These are phyloP conservation scores for Gasterosteus nipponicus DNA, from an alignment of 2,113 vertebrate species.

Conservation along the genomic window DNA sequence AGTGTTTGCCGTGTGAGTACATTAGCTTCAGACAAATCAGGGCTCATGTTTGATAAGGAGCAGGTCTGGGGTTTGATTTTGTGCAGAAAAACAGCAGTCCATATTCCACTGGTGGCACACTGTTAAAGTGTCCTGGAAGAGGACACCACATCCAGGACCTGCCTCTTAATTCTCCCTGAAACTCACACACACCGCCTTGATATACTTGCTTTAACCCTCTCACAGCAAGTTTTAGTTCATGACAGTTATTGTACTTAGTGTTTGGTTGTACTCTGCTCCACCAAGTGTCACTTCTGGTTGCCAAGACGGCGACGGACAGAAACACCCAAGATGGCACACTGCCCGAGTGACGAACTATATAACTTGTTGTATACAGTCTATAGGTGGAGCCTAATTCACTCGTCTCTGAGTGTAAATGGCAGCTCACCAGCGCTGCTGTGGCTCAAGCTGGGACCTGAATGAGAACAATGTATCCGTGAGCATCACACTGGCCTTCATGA, in stretches of 20 bases:
- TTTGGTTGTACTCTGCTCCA: not conserved
- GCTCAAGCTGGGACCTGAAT: constrained; percentile 32
- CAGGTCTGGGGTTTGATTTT: not conserved
- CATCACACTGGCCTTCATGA: constrained; percentile 28
- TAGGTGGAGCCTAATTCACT: not conserved
- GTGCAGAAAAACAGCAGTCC: not conserved
- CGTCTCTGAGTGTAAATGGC: constrained; percentile 53
- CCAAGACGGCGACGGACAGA: not conserved
- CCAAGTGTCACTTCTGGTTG: not conserved
- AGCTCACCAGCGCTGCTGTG: constrained; percentile 51
- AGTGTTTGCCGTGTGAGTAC: not conserved
- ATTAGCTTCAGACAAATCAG: not conserved
- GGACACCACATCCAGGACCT: constrained; percentile 16
- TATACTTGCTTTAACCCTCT: not conserved
- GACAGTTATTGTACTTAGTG: not conserved
- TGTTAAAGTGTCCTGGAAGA: constrained; percentile 7
- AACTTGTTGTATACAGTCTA: not conserved
- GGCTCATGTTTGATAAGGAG: not conserved
- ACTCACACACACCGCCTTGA: not conserved
- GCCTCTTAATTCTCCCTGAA: constrained; percentile 29
- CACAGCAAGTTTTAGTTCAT: not conserved
- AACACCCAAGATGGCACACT: too few relatives aligned
- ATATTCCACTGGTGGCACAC: constrained; percentile 38
- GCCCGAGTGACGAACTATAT: too few relatives aligned
- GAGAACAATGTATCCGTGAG: constrained; percentile 36